Base-by-base conservation (phyloP, 2,113 vertebrate species). In the Bagarius yarrelli region DNA sequence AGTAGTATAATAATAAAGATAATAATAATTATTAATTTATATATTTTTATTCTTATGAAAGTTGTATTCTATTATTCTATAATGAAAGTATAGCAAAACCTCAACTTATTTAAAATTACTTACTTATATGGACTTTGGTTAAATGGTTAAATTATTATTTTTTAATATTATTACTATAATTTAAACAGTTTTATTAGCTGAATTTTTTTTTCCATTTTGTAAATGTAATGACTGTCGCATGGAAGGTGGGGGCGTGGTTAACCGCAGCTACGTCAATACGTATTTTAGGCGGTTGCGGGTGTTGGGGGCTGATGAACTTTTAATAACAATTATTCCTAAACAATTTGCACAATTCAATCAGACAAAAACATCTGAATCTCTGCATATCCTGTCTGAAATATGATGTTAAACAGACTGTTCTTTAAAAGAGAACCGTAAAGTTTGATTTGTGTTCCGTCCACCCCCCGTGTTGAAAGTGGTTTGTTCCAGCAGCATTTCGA, bases 401-500 rank as follows among this genome's bases (percentile, higher is more conserved):
- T 30, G 1, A n/a, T 44, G n/a, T 60, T 47, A 9, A 56, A 18
- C 27, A 0, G 5, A 5, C 75, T 34, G 19, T 6, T 44, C 57
- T 30, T 73, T 18, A 5, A 61, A 19, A 50, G 21, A 25, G 1
- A 6, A 13, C 0, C 36, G 2, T 53, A 27, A 44, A 18, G 18
- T 1, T 72, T 32, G 15, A 5, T 25, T 3, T 18, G 0, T 27
- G 14, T 23, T 27, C 2, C 27, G 2, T 5, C 2, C 0, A 23
- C 8, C 59, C 74, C 71, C 25, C 1, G 34, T 3, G 5, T 11
- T 0, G 13, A 21, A 27, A 32, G 83, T 92, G 87, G 87, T 87
- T 3, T 53, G 53, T 15, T 84, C 91, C 87, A 9, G 9, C 83
- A 5, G 8, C 0, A n/a, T 55, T 92, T 92, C 78, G 83, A 93